phyloP scores from a whole-genome alignment of 2,888 invertebrate species.

The Leptinotarsa peninsularis region DNA sequence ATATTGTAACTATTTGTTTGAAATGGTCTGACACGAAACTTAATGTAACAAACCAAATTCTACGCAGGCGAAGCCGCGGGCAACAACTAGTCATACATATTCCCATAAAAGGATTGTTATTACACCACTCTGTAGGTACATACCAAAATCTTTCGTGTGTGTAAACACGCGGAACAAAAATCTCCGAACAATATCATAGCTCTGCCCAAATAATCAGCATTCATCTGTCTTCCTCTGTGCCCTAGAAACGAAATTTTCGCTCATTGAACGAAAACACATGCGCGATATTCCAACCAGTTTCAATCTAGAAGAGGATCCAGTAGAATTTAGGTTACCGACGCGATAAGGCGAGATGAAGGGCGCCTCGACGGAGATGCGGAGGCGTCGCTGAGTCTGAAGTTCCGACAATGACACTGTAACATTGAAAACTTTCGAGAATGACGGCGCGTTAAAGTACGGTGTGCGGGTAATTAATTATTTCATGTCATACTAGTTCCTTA shows the following conservation, averaged over 20 bases:
- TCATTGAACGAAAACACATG: neutral
- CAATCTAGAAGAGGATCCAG: neutral
- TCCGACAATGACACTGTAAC: too few relatives aligned
- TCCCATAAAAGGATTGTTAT: too few relatives aligned
- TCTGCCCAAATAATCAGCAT: neutral
- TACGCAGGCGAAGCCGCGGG: too few relatives aligned
- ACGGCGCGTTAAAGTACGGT: too few relatives aligned
- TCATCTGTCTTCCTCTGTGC: neutral
- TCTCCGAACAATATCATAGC: neutral
- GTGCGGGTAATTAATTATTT: too few relatives aligned
- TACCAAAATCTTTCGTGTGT: neutral
- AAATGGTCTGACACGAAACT: too few relatives aligned
- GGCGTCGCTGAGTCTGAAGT: neutral
- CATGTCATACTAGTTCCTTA: too few relatives aligned
- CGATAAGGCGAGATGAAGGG: constrained; percentile 5
- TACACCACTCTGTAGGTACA: neutral
- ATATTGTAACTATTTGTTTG: too few relatives aligned
- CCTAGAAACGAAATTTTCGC: neutral
- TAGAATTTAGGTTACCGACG: constrained; percentile 1
- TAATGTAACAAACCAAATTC: too few relatives aligned
- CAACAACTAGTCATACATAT: too few relatives aligned
- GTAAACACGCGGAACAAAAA: neutral
- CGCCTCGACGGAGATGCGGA: neutral
- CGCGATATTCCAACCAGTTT: neutral
- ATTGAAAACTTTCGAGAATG: too few relatives aligned